Conservation (phyloP, 2,113 vertebrate genomes). For the Thalassoma bifasciatum region DNA sequence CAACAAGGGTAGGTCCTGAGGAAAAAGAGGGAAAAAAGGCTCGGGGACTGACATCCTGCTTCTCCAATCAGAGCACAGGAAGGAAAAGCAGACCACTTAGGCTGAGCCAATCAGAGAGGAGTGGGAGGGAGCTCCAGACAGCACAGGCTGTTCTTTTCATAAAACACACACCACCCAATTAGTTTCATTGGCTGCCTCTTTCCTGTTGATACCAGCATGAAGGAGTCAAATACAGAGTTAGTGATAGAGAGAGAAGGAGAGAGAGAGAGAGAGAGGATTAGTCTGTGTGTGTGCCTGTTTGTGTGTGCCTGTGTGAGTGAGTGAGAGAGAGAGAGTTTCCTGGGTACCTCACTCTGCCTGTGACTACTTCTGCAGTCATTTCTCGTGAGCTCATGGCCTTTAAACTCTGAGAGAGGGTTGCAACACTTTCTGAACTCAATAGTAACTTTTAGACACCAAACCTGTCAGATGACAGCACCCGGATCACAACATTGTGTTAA, state of each 20-base stretch:
- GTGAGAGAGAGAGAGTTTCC: constrained; percentile 37
- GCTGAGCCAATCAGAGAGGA: constrained; percentile 72
- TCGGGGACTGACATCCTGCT: constrained; percentile 65
- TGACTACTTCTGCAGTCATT: constrained; percentile 30
- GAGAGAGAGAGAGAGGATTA: no score
- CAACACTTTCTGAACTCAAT: background rate
- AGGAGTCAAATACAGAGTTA: constrained; percentile 62
- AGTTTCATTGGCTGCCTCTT: constrained; percentile 79
- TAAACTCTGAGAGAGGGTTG: constrained; percentile 29
- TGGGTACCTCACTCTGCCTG: constrained; percentile 23
- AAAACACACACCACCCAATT: constrained; percentile 78
- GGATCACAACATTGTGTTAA: background rate
- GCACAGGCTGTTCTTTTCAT: constrained; percentile 84
- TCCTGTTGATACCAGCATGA: constrained; percentile 80
- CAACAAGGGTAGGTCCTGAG: constrained; percentile 81
- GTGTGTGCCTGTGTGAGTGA: constrained; percentile 21
- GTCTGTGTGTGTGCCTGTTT: no score
- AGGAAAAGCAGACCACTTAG: constrained; percentile 83
- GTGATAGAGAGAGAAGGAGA: no score
- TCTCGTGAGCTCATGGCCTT: constrained; percentile 31
- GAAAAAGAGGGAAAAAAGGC: constrained; percentile 45
- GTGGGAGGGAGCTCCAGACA: constrained; percentile 65
- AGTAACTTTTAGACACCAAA: background rate
- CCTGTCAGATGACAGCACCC: background rate
- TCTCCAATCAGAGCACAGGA: constrained; percentile 76